Percentiles rank a stretch among this genome's conserved stretches.
Evolutionary conservation across 2,113 vertebrate species (phyloP).

Genomic region (Merops nubicus): DNA sequence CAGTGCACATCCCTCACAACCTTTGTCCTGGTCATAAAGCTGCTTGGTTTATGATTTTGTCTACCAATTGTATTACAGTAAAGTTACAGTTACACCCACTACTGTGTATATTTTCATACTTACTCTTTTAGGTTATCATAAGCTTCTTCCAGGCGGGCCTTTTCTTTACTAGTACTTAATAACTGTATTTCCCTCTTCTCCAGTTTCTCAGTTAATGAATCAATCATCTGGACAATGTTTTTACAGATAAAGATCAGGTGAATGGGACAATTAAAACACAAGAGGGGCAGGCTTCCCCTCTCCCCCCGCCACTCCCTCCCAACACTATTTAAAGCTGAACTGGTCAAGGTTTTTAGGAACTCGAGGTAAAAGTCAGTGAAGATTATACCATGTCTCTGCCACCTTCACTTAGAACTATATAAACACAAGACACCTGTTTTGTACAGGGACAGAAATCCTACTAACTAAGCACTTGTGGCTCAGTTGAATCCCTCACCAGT

Average conservation of each 20-base stretch:
- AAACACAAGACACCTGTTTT: not conserved
- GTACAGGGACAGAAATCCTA: not conserved
- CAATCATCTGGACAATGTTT: conserved; percentile 81
- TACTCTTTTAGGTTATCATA: conserved; percentile 98
- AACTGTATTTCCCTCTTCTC: conserved; percentile 95
- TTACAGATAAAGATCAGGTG: conserved; percentile 44
- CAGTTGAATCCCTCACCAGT: not conserved
- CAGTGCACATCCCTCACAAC: not conserved
- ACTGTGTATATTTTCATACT: conserved; percentile 71
- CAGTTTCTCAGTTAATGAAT: conserved; percentile 88
- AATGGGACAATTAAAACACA: conserved; percentile 11
- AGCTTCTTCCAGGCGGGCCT: conserved; percentile 91
- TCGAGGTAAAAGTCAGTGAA: not conserved
- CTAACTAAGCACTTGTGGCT: not conserved
- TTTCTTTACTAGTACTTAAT: conserved; percentile 93
- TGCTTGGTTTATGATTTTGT: not conserved
- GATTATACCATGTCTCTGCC: not conserved
- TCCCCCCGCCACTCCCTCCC: not conserved
- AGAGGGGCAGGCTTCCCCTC: not conserved
- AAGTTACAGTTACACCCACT: not conserved
- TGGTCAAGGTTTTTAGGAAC: not conserved
- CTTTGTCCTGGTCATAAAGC: not conserved
- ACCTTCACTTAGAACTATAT: not conserved
- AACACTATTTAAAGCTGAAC: not conserved
- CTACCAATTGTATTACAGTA: not conserved